Conservation (phyloP, 1,140 invertebrate genomes). For the Ceratina calcarata region DNA sequence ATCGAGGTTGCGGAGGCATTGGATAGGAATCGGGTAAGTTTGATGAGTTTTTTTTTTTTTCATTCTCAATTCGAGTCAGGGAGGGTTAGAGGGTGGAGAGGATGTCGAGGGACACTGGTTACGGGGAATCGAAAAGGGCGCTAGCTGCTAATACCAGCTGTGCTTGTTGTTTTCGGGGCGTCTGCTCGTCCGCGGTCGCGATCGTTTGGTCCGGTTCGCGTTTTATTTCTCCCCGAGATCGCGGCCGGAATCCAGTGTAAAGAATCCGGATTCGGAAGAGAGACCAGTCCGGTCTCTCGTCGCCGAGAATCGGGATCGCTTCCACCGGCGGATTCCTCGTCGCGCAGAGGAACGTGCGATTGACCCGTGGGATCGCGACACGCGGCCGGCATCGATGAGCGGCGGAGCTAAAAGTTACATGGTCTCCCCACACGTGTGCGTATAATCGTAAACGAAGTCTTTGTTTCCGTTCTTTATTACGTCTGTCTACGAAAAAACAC, state of each 20-base stretch:
- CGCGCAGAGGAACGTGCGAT: slow-evolving; percentile 10
- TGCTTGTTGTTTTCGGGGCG: slow-evolving; percentile 62
- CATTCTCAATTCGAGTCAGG: neutral
- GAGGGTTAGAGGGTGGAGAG: slow-evolving; percentile 42
- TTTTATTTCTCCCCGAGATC: neutral
- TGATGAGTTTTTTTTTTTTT: slow-evolving; percentile 7
- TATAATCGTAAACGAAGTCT: slow-evolving; percentile 80
- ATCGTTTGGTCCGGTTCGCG: slow-evolving; percentile 34
- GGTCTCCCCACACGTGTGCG: slow-evolving; percentile 81
- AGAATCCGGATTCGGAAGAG: too few species aligned
- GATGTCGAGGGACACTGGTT: slow-evolving; percentile 61
- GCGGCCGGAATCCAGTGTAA: neutral
- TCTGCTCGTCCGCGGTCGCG: slow-evolving; percentile 57
- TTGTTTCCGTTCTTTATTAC: slow-evolving; percentile 64
- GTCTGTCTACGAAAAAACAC: slow-evolving; percentile 78
- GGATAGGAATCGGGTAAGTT: slow-evolving; percentile 48
- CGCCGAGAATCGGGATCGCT: too few species aligned
- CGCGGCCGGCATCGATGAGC: slow-evolving; percentile 71
- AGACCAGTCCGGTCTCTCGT: too few species aligned
- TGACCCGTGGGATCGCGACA: slow-evolving; percentile 46
- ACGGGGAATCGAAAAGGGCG: slow-evolving; percentile 68
- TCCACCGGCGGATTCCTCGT: neutral
- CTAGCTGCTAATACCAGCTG: slow-evolving; percentile 73
- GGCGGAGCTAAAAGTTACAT: slow-evolving; percentile 79
- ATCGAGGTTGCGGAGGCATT: slow-evolving; percentile 65